Conservation (phyloP, 1,140 invertebrate genomes). For the Adelges cooleyi region DNA sequence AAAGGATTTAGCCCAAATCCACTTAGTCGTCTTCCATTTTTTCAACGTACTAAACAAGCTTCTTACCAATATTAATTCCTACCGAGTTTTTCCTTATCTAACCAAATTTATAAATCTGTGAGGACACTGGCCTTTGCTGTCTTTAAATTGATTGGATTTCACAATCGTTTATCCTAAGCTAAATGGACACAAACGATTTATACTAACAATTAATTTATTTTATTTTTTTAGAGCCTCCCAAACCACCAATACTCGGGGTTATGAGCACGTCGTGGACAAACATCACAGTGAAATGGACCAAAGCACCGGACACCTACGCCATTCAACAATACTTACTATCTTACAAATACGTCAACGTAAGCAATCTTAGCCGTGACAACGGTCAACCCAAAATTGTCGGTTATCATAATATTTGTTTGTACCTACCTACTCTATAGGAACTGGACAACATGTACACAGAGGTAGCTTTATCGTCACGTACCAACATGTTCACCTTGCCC, state of each 20-base stretch:
- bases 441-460: constrained; percentile 27
- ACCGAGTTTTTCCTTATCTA: too few relatives aligned
- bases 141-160: too few relatives aligned
- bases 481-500: constrained; percentile 13
- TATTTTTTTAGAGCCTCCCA: constrained; percentile 42
- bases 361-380: not conserved
- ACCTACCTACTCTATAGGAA: not conserved
- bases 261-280: constrained; percentile 1
- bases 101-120: too few relatives aligned
- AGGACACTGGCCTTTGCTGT: too few relatives aligned
- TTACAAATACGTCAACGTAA: constrained; percentile 9
- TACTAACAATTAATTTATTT: too few relatives aligned
- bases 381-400: not conserved
- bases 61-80: too few relatives aligned
- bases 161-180: too few relatives aligned
- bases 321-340: not conserved
- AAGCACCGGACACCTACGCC: not conserved
- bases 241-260: constrained; percentile 41
- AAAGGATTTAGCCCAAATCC: too few relatives aligned
- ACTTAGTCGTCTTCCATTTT: too few relatives aligned
- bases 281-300: not conserved
- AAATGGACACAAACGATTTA: too few relatives aligned
- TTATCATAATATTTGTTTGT: not conserved
- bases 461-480: constrained; percentile 26
- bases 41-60: too few relatives aligned